These are phyloP conservation scores for Leucophenga maculata DNA, from an alignment of 2,888 invertebrate species.

Conservation along the genomic window DNA sequence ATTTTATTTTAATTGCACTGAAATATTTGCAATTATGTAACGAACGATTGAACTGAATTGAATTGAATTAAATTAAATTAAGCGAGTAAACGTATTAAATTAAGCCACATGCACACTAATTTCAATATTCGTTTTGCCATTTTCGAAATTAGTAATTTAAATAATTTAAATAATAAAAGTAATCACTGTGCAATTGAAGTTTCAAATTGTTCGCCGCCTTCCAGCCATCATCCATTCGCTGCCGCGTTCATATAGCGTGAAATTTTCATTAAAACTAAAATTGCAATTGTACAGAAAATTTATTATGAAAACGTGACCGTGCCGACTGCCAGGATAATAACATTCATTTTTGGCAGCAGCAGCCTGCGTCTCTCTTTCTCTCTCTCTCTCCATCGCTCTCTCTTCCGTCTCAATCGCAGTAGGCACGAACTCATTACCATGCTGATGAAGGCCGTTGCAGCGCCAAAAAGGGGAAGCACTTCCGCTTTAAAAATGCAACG, in stretches of 20 bases:
- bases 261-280: constrained; percentile 59
- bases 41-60: not conserved
- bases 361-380: not conserved
- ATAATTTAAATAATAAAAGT: too few relatives aligned
- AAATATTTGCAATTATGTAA: not conserved
- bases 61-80: not conserved
- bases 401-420: too few relatives aligned
- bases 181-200: not conserved
- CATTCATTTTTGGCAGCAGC: constrained; percentile 19
- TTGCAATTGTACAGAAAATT: constrained; percentile 51
- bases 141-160: not conserved
- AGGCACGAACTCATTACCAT: not conserved
- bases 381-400: too few relatives aligned
- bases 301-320: constrained; percentile 47
- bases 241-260: constrained; percentile 31
- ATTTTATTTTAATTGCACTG: constrained; percentile 14
- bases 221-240: not conserved
- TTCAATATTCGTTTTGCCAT: not conserved
- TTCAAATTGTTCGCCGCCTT: not conserved
- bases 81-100: not conserved
- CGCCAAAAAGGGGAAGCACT: too few relatives aligned
- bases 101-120: not conserved
- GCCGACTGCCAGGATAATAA: constrained; percentile 19
- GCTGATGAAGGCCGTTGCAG: too few relatives aligned
- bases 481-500: constrained; percentile 26